Conservation (phyloP, 2,888 invertebrate species). For the Phasia obesa region DNA sequence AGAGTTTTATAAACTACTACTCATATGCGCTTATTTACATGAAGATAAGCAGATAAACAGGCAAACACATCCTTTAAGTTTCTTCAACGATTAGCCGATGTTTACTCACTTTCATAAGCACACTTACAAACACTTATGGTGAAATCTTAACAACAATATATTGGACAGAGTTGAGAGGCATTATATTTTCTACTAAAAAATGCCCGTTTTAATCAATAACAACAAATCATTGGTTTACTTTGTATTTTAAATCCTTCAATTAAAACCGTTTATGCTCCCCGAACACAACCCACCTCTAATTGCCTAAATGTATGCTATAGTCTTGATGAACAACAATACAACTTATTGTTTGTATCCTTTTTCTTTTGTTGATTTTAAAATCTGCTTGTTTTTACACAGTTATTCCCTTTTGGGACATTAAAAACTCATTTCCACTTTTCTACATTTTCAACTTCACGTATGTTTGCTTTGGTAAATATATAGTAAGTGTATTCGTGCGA, state of each 20-base stretch:
- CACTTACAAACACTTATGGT: conserved; percentile 25
- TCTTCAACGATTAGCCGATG: conserved; percentile 63
- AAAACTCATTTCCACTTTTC: conserved; percentile 78
- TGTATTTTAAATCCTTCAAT: conserved; percentile 76
- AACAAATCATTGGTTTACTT: conserved; percentile 80
- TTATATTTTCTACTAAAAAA: conserved; percentile 39
- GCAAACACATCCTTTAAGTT: conserved; percentile 46
- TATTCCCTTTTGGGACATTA: conserved; percentile 81
- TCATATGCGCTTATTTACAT: conserved; percentile 11
- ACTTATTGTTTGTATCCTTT: conserved; percentile 44
- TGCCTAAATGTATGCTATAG: conserved; percentile 39
- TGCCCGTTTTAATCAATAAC: conserved; percentile 80
- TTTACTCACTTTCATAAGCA: conserved; percentile 33
- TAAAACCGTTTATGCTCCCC: conserved; percentile 44
- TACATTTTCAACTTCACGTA: neutral
- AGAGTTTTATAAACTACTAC: conserved; percentile 53
- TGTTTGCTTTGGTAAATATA: conserved; percentile 13
- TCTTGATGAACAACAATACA: conserved; percentile 31
- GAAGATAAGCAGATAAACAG: neutral
- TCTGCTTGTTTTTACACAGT: conserved; percentile 50
- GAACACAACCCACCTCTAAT: neutral
- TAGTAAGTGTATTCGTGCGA: conserved; percentile 16
- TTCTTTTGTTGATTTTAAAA: conserved; percentile 65
- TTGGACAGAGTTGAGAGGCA: conserved; percentile 11
- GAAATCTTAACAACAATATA: conserved; percentile 19